phyloP scores from a whole-genome alignment of 2,888 invertebrate genomes.

The Sarcophaga carnaria region DNA sequence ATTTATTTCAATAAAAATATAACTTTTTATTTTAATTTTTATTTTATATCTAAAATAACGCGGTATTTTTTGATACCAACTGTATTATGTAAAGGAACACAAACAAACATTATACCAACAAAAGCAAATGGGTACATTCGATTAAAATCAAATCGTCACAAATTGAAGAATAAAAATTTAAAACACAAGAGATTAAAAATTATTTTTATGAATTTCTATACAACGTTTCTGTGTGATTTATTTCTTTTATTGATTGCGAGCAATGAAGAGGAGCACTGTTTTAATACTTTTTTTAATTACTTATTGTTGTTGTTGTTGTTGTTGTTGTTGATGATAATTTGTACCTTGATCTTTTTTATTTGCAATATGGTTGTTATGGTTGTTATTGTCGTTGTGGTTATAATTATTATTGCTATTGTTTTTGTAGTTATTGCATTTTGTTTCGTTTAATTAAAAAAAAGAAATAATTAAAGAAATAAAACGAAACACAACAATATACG shows the following conservation, averaged over 20 bases:
- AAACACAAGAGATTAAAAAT: slow-evolving; percentile 39
- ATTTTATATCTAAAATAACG: no score
- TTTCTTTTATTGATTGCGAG: slow-evolving; percentile 45
- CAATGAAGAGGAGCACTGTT: slow-evolving; percentile 47
- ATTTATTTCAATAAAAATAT: no score
- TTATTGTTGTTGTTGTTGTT: slow-evolving; percentile 41
- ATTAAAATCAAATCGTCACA: slow-evolving; percentile 52
- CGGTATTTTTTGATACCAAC: background rate
- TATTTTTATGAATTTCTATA: background rate
- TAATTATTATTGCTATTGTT: slow-evolving; percentile 13
- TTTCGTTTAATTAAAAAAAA: slow-evolving; percentile 30
- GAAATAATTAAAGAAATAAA: slow-evolving; percentile 4
- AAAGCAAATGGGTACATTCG: background rate
- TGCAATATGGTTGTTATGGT: background rate
- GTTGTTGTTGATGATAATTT: slow-evolving; percentile 55
- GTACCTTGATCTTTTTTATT: slow-evolving; percentile 68
- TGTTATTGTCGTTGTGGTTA: slow-evolving; percentile 40
- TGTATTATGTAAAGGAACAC: slow-evolving; percentile 4
- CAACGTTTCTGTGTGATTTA: background rate
- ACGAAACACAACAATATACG: slow-evolving; percentile 40
- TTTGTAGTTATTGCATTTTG: slow-evolving; percentile 26
- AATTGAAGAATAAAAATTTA: slow-evolving; percentile 15
- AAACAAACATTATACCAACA: background rate
- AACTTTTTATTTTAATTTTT: no score
- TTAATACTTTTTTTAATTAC: slow-evolving; percentile 16